These are phyloP conservation scores for Protobothrops flavoviridis DNA, from an alignment of 2,113 vertebrate species.

Conservation along the genomic window DNA sequence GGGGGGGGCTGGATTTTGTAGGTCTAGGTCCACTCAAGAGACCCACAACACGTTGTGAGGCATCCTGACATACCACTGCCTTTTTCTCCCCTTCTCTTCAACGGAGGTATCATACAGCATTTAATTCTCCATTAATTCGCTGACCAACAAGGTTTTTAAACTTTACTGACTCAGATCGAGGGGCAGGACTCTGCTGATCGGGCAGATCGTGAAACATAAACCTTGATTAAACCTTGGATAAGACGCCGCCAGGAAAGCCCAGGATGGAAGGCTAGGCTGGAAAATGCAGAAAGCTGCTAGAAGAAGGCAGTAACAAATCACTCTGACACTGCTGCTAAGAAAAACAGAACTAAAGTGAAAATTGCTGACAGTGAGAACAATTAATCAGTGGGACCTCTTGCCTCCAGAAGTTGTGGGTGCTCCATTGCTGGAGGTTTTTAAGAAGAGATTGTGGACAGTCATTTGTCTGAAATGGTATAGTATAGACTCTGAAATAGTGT, in stretches of 20 bases:
- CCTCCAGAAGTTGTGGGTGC: no score
- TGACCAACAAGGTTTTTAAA: no score
- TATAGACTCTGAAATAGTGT: no score
- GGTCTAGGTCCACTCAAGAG: not conserved
- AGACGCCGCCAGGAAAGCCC: not conserved
- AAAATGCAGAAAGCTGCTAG: not conserved
- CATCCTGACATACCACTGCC: not conserved
- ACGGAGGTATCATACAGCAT: not conserved
- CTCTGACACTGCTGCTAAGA: not conserved
- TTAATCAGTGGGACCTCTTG: no score
- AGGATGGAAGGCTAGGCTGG: not conserved
- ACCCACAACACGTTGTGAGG: not conserved
- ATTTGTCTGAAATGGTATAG: no score
- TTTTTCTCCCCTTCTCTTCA: not conserved
- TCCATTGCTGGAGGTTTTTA: no score
- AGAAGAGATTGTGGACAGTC: no score
- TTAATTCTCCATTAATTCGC: not conserved
- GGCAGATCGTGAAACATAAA: not conserved
- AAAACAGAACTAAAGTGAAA: not conserved
- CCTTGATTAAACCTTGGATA: not conserved
- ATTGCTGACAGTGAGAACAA: no score
- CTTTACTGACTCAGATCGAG: not conserved
- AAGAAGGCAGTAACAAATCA: not conserved
- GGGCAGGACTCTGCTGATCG: not conserved
- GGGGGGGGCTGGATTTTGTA: not conserved